Evolutionary conservation across 2,113 vertebrate species (phyloP).

Genomic region (Paedocypris sp.): DNA sequence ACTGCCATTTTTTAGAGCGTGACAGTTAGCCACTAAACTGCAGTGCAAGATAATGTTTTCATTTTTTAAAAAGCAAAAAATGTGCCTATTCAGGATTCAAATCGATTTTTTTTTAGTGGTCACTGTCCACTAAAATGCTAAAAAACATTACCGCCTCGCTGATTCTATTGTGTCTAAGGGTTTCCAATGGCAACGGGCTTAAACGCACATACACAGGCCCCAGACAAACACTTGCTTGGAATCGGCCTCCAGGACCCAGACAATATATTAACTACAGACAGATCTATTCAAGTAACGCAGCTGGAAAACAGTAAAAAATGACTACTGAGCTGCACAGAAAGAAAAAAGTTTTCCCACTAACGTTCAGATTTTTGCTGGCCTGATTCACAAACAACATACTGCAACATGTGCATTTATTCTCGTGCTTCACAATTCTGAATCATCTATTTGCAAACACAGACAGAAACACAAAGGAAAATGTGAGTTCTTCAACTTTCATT

Average conservation of each 20-base stretch:
- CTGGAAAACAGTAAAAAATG: conserved; percentile 5
- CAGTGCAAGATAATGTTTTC: no score
- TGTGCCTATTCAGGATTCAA: no score
- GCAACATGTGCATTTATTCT: neutral
- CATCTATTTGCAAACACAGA: no score
- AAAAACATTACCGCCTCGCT: conserved; percentile 2
- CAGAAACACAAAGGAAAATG: no score
- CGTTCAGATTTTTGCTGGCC: neutral
- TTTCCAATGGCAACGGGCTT: neutral
- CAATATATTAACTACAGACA: conserved; percentile 18
- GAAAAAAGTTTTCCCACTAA: neutral
- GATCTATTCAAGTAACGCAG: neutral
- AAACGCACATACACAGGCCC: conserved; percentile 2
- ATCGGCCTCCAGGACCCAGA: conserved; percentile 1
- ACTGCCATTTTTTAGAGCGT: conserved; percentile 1
- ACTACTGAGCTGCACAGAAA: neutral
- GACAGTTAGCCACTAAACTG: no score
- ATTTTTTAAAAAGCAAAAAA: no score
- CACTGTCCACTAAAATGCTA: neutral
- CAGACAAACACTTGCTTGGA: neutral
- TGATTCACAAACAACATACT: neutral
- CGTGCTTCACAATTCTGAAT: neutral
- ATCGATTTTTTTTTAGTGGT: neutral
- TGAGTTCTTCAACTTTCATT: no score
- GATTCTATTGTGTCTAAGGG: conserved; percentile 16